A percentile compares a stretch with the other conserved stretches of the same genome.
These are phyloP conservation scores for Channa argus DNA, from an alignment of 2,113 vertebrate species.

Conservation along the genomic window DNA sequence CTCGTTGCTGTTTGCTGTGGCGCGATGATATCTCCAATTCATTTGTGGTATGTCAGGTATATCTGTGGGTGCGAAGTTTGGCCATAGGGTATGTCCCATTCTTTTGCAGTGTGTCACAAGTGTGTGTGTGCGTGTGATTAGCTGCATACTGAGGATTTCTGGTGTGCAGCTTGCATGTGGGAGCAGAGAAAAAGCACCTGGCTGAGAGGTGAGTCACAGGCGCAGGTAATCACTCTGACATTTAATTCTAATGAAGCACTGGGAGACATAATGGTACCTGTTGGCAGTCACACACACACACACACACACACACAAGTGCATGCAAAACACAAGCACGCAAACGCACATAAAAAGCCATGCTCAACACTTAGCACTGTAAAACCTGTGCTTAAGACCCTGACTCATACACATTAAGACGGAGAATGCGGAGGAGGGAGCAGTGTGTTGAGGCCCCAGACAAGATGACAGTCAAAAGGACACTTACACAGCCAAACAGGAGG, in stretches of 20 bases:
- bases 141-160: constrained; percentile 55
- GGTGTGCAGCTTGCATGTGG: constrained; percentile 62
- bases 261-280: constrained; percentile 68
- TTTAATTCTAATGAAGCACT: constrained; percentile 77
- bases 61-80: constrained; percentile 40
- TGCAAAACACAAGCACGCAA: constrained; percentile 35
- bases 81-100: constrained; percentile 57
- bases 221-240: constrained; percentile 82
- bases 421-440: constrained; percentile 66
- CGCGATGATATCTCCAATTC: constrained; percentile 46
- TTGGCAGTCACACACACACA: constrained; percentile 52
- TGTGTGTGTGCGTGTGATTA: constrained; percentile 23
- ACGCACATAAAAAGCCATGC: constrained; percentile 36
- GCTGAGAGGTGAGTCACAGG: constrained; percentile 79
- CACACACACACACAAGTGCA: constrained; percentile 14
- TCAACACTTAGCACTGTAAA: constrained; percentile 65
- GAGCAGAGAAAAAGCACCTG: constrained; percentile 77
- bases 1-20: constrained; percentile 15
- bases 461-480: constrained; percentile 74
- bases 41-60: constrained; percentile 53
- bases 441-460: constrained; percentile 58
- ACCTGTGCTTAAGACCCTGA: constrained; percentile 69
- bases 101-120: constrained; percentile 46
- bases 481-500: constrained; percentile 55
- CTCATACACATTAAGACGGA: constrained; percentile 70